These are phyloP conservation scores for Contarinia nasturtii DNA, from an alignment of 1,140 invertebrate species.

Conservation along the genomic window DNA sequence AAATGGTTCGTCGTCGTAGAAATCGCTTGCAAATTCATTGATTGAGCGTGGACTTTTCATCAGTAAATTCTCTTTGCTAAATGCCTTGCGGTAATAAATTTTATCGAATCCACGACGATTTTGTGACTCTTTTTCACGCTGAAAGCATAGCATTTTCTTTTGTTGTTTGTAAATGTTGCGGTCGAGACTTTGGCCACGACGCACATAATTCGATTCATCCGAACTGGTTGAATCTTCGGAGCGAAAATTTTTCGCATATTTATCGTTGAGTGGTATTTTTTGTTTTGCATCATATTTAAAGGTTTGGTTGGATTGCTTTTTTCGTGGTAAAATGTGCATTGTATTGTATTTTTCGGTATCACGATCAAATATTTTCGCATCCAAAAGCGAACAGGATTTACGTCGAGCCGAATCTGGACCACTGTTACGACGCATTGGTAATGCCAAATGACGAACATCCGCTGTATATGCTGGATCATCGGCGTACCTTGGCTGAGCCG, in stretches of 20 bases:
- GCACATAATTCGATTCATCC: slow-evolving; percentile 9
- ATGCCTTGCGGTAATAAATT: not conserved
- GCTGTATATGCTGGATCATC: slow-evolving; percentile 24
- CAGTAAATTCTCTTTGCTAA: not conserved
- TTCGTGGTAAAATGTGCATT: too few species aligned
- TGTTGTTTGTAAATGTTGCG: slow-evolving; percentile 3
- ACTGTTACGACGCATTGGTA: slow-evolving; percentile 19
- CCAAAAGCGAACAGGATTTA: not conserved
- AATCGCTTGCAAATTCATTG: not conserved
- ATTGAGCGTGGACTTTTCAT: not conserved
- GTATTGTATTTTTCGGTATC: too few species aligned
- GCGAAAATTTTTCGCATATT: too few species aligned
- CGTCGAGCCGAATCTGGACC: slow-evolving; percentile 8
- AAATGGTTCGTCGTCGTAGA: not conserved
- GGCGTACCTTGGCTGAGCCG: not conserved
- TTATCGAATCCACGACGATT: not conserved
- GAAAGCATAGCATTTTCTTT: not conserved
- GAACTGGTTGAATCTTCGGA: slow-evolving; percentile 14
- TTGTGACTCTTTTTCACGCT: not conserved
- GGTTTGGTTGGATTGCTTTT: not conserved
- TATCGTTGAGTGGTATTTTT: too few species aligned
- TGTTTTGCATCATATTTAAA: not conserved
- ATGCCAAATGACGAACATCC: slow-evolving; percentile 22
- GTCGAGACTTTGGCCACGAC: slow-evolving; percentile 17
- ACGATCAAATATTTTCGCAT: not conserved